Conservation (phyloP, 2,113 vertebrate genomes). For the Camelus bactrianus region DNA sequence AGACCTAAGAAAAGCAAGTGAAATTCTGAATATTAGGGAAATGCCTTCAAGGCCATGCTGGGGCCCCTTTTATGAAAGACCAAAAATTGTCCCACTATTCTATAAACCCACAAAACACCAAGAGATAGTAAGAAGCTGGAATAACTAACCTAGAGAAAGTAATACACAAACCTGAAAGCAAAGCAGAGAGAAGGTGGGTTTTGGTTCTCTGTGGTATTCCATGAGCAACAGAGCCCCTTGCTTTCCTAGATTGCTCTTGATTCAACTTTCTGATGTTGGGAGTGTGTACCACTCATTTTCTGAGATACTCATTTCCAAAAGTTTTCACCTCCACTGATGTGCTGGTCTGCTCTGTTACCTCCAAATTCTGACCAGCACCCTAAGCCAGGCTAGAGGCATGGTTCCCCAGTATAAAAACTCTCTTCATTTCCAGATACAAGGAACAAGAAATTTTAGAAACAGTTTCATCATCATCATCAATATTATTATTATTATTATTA, state of each 20-base stretch:
- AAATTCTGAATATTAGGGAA: conserved; percentile 34
- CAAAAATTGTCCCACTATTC: conserved; percentile 75
- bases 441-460: neutral
- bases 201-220: conserved; percentile 49
- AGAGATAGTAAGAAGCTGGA: conserved; percentile 19
- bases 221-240: neutral
- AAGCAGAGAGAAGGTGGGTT: neutral
- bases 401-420: neutral
- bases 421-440: neutral
- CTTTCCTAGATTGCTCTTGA: neutral
- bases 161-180: conserved; percentile 63
- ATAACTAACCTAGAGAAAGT: conserved; percentile 43
- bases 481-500: too few species aligned
- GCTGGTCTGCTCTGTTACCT: neutral
- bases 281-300: neutral
- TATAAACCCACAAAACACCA: conserved; percentile 54
- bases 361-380: conserved; percentile 73
- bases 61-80: conserved; percentile 64
- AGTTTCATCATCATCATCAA: neutral
- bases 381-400: conserved; percentile 70
- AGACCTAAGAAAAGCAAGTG: neutral
- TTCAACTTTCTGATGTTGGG: neutral
- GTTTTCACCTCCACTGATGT: neutral
- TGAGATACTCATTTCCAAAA: neutral
- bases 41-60: neutral